phyloP scores from a whole-genome alignment of 2,888 invertebrate genomes.

The Heliconius sara region DNA sequence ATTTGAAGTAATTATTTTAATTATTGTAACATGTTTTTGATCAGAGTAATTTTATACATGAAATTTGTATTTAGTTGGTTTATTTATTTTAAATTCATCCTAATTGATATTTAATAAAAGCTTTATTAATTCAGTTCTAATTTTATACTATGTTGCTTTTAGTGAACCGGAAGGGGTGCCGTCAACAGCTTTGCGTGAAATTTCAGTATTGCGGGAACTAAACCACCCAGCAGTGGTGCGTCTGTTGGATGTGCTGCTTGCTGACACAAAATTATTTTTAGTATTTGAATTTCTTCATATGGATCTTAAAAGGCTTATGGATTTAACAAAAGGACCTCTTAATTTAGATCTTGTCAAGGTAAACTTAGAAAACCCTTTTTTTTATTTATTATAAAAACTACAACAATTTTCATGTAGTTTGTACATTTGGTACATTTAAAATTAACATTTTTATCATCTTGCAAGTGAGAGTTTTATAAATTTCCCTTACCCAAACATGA shows the following conservation, averaged over 20 bases:
- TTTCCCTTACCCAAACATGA: too few relatives aligned
- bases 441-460: too few relatives aligned
- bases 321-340: conserved; percentile 86
- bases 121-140: neutral
- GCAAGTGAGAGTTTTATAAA: too few relatives aligned
- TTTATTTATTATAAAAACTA: neutral
- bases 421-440: neutral
- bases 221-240: conserved; percentile 95
- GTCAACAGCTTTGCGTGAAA: conserved; percentile 98
- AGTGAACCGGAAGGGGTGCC: conserved; percentile 99
- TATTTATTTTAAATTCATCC: neutral
- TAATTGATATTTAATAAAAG: neutral
- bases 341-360: conserved; percentile 88
- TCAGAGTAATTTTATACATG: neutral
- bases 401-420: neutral
- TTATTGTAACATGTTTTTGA: neutral
- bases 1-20: neutral
- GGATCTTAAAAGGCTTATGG: conserved; percentile 96
- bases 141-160: neutral
- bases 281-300: conserved; percentile 97
- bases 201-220: conserved; percentile 95
- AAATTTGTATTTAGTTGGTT: neutral
- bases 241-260: conserved; percentile 94
- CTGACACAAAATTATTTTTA: conserved; percentile 93
- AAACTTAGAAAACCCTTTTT: conserved; percentile 10